Conservation (phyloP, 2,888 invertebrate genomes). For the Drosophila ustulata region DNA sequence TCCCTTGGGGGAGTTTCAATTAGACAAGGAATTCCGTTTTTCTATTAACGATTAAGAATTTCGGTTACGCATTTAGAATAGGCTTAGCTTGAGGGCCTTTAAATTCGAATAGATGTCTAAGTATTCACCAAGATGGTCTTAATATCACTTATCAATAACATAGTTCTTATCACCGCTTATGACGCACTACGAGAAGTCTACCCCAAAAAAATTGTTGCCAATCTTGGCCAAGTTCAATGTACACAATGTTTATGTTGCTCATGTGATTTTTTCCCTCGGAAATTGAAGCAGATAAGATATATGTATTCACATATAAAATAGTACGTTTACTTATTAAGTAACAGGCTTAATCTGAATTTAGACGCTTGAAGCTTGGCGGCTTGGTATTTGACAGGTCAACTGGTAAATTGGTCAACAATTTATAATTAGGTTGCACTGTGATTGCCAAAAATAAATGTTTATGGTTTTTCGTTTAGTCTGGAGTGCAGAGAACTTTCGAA, state of each 20-base stretch:
- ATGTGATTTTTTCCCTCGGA: slow-evolving; percentile 45
- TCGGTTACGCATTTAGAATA: neutral
- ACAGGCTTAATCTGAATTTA: slow-evolving; percentile 10
- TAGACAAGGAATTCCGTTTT: slow-evolving; percentile 4
- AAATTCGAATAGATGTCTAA: neutral
- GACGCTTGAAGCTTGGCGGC: slow-evolving; percentile 7
- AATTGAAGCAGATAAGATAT: slow-evolving; percentile 29
- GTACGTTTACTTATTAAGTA: slow-evolving; percentile 1
- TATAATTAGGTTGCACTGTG: slow-evolving; percentile 32
- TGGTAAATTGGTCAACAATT: slow-evolving; percentile 26
- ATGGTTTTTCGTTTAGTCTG: slow-evolving; percentile 15
- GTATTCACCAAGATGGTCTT: neutral
- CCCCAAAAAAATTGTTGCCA: slow-evolving; percentile 13
- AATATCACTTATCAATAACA: slow-evolving; percentile 8
- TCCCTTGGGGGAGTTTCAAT: slow-evolving; percentile 14
- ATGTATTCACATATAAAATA: neutral
- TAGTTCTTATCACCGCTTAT: slow-evolving; percentile 16
- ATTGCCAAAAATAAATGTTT: slow-evolving; percentile 38
- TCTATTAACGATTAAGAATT: neutral
- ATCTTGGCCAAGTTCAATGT: slow-evolving; percentile 49
- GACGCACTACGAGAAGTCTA: slow-evolving; percentile 14
- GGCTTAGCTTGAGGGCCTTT: neutral
- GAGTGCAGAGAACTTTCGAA: slow-evolving; percentile 16
- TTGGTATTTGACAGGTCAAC: neutral
- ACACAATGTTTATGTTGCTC: slow-evolving; percentile 10